phyloP scores from a whole-genome alignment of 2,113 vertebrate genomes.

The Dendrocopos noguchii region DNA sequence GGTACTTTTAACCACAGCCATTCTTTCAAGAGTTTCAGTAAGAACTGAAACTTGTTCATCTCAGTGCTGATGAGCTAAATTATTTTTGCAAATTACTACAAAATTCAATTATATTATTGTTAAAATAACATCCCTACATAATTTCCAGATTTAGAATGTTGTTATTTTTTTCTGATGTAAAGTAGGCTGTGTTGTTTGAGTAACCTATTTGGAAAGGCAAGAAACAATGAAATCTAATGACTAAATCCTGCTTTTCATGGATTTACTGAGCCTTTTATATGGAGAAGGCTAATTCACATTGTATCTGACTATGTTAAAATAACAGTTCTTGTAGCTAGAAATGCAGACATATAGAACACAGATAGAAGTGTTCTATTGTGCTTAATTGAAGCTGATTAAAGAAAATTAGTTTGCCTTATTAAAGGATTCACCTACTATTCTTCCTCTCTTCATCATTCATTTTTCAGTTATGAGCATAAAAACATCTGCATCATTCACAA shows the following conservation, averaged over 20 bases:
- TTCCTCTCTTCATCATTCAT: not conserved
- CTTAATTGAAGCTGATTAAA: not conserved
- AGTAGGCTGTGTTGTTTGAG: not conserved
- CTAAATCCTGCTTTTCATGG: not conserved
- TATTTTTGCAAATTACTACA: not conserved
- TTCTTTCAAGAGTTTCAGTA: not conserved
- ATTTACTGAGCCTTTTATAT: conserved; percentile 45
- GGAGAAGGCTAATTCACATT: conserved; percentile 28
- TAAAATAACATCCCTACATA: not conserved
- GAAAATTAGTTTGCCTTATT: not conserved
- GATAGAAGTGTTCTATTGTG: conserved; percentile 23
- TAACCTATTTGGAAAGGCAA: not conserved
- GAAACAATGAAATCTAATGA: conserved; percentile 9
- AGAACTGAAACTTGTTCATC: not conserved
- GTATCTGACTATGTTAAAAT: not conserved
- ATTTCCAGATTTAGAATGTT: not conserved
- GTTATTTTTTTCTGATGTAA: not conserved
- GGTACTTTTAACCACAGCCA: not conserved
- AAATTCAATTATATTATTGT: not conserved
- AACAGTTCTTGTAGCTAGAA: not conserved
- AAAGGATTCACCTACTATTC: not conserved
- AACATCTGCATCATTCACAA: not conserved
- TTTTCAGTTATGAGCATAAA: not conserved
- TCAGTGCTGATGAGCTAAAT: not conserved
- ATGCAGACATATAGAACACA: not conserved